Evolutionary conservation across 2,113 vertebrate species (phyloP).

Genomic region (Lates calcarifer): DNA sequence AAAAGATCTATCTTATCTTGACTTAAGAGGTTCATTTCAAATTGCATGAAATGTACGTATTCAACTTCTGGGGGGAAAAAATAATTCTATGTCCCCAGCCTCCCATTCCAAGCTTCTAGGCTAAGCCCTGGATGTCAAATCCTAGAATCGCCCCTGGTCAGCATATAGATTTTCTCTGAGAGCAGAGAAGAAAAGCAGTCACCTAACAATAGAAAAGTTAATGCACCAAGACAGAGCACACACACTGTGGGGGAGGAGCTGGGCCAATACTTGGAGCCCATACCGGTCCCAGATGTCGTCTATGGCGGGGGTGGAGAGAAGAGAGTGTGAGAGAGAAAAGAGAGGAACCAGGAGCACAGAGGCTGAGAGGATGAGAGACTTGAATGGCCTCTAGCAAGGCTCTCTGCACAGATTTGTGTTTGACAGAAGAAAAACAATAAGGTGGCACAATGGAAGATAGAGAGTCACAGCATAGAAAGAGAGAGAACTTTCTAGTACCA

Average conservation of each 20-base stretch:
- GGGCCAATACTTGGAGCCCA: conserved; percentile 36
- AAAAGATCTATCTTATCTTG: conserved; percentile 37
- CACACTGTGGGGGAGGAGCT: conserved; percentile 64
- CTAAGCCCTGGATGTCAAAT: conserved; percentile 39
- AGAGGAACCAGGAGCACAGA: conserved; percentile 30
- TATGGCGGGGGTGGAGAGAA: conserved; percentile 37
- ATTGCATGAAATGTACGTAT: conserved; percentile 13
- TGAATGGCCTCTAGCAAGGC: conserved; percentile 28
- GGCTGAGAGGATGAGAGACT: conserved; percentile 41
- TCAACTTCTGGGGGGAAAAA: conserved; percentile 19
- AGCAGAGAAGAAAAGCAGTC: conserved; percentile 57
- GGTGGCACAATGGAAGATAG: background rate
- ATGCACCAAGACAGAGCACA: conserved; percentile 59
- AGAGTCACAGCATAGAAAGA: conserved; percentile 5
- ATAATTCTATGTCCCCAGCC: conserved; percentile 10
- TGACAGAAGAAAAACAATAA: conserved; percentile 48
- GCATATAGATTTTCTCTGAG: conserved; percentile 56
- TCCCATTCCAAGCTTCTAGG: conserved; percentile 1
- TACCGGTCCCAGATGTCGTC: conserved; percentile 47
- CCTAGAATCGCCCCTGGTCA: conserved; percentile 35
- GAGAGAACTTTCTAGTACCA: conserved; percentile 28
- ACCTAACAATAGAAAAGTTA: conserved; percentile 71
- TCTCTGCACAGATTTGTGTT: conserved; percentile 31
- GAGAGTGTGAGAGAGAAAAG: conserved; percentile 22
- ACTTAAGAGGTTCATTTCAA: conserved; percentile 39